A percentile compares a stretch with the other conserved stretches of the same genome.
Conservation (phyloP, 2,113 vertebrate genomes). For the Chlorodrepanis virens region DNA sequence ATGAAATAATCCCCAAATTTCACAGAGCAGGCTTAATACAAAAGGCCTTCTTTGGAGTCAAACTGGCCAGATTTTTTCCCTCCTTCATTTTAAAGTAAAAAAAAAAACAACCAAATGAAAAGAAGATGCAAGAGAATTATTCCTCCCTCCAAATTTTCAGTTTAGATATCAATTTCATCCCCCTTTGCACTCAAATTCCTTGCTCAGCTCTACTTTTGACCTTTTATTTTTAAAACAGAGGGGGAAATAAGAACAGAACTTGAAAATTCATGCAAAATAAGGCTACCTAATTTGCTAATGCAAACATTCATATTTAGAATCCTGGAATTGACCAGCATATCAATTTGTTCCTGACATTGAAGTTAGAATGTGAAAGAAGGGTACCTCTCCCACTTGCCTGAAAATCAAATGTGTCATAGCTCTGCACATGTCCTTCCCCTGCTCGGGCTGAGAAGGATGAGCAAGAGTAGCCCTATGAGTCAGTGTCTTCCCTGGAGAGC, state of each 20-base stretch:
- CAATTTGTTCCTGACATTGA: background rate
- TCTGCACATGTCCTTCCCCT: background rate
- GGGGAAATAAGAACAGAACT: background rate
- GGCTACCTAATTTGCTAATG: background rate
- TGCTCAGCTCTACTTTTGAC: background rate
- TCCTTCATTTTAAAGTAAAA: background rate
- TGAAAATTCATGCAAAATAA: background rate
- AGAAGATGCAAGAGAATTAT: background rate
- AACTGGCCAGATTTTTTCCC: rapidly evolving
- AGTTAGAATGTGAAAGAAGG: background rate
- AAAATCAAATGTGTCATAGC: background rate
- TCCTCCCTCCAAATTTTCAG: background rate
- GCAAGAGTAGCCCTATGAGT: background rate
- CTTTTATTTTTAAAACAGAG: background rate
- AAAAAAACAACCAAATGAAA: background rate
- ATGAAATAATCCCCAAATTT: background rate
- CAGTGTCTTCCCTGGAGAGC: background rate
- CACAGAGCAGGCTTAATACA: background rate
- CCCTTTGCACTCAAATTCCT: background rate
- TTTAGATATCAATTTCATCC: background rate
- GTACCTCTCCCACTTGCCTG: background rate
- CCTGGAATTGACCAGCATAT: background rate
- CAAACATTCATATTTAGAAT: background rate
- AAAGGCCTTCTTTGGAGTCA: background rate
- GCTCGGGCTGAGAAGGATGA: background rate